phyloP scores from a whole-genome alignment of 2,888 invertebrate genomes.

The Leucophenga montana region DNA sequence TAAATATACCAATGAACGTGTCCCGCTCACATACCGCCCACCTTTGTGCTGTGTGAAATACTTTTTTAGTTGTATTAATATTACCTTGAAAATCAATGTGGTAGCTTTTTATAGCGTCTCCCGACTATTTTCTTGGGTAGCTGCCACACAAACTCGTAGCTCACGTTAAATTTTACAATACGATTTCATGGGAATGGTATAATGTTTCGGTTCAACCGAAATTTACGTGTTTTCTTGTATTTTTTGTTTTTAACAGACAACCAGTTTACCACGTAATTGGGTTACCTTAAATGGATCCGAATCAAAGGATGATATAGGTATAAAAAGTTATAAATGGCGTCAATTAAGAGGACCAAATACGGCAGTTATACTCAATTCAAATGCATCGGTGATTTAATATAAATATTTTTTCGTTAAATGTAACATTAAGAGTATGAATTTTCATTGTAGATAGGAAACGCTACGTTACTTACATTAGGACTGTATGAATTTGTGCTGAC shows the following conservation, averaged over 20 bases:
- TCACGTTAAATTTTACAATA: too few relatives aligned
- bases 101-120: too few relatives aligned
- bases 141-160: too few relatives aligned
- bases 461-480: conserved; percentile 87
- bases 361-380: conserved; percentile 75
- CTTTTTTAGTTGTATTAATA: too few relatives aligned
- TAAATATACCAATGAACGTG: too few relatives aligned
- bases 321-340: conserved; percentile 88
- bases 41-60: too few relatives aligned
- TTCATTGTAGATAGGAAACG: conserved; percentile 77
- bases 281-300: conserved; percentile 84
- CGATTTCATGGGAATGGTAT: too few relatives aligned
- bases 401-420: neutral
- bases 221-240: too few relatives aligned
- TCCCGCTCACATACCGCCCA: too few relatives aligned
- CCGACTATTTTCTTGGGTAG: too few relatives aligned
- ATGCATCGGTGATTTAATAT: conserved; percentile 74
- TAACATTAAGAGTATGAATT: neutral
- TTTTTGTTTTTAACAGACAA: conserved; percentile 75
- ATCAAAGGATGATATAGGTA: conserved; percentile 88
- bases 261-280: conserved; percentile 89
- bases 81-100: too few relatives aligned
- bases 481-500: conserved; percentile 86
- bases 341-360: conserved; percentile 82
- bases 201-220: too few relatives aligned